Conservation (phyloP, 2,888 invertebrate species). For the Byasa hedistus region DNA sequence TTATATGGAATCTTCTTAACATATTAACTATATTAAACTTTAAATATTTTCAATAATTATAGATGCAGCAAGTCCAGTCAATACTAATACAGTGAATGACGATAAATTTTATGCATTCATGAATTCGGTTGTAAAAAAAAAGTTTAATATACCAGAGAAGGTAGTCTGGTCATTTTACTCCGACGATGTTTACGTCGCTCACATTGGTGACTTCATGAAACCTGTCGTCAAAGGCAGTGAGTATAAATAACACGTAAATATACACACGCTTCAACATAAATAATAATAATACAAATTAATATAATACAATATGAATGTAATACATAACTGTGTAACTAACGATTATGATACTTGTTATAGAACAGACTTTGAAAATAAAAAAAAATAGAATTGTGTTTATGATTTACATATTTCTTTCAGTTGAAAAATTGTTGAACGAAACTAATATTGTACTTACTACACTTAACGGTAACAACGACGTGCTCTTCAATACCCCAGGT, state of each 20-base stretch:
- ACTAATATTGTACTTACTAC: conserved; percentile 85
- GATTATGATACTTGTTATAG: no score
- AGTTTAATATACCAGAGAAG: neutral
- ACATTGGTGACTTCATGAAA: neutral
- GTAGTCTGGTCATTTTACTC: neutral
- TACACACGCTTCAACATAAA: no score
- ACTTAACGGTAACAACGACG: conserved; percentile 89
- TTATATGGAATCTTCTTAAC: neutral
- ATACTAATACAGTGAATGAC: neutral
- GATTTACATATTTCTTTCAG: conserved; percentile 58
- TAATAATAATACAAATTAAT: no score
- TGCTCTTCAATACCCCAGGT: conserved; percentile 91
- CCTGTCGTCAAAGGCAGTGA: neutral
- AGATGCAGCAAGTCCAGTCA: no score
- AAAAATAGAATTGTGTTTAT: no score
- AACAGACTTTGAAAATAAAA: no score
- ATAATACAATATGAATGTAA: no score
- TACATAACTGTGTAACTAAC: no score
- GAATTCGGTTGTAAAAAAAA: neutral
- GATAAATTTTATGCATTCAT: neutral
- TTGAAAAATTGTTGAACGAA: conserved; percentile 84
- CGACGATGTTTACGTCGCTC: neutral
- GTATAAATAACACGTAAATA: neutral
- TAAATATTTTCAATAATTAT: no score
- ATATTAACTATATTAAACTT: no score